Base-by-base conservation (phyloP, 2,888 invertebrate genomes). In the Agonopterix arenella region DNA sequence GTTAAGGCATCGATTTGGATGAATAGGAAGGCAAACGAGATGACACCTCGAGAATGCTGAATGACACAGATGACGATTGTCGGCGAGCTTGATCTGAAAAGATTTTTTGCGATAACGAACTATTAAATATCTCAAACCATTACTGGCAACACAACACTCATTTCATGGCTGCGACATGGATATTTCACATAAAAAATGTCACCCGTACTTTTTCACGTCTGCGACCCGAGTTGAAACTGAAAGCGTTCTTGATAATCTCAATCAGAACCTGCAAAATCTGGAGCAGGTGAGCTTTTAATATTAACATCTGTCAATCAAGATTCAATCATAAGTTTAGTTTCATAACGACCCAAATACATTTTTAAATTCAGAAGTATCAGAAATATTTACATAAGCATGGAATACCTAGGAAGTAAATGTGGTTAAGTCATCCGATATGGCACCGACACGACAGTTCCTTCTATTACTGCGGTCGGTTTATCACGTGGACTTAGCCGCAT, bases 181-280 rank as follows among this genome's bases (percentile, higher is more conserved):
- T 18, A 18, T 18, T 18, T 18, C 18, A 18, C 18, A 4, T 18
- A 18, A 4, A 4, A 18, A 18, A 18, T 18, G 1, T 18, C 18
- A 18, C 18, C 18, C 4, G 3, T 18, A 18, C 18, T 18, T 4
- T 18, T 18, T 38, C 40, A 40, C 40, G 11, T 40, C 13, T 59
- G 51, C 49, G 53, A 51, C 58, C 59, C 57, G 56, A 36, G 52
- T 54, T 48, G 58, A 69, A 58, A 66, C 54, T 53, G 60, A 66
- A 53, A 64, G 58, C 58, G 59, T 53, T 60, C 58, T 57, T 55
- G 58, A 57, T 64, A 28, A 28, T 28, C 5, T 28, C 7, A 28
- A 28, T 28, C 28, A 51, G 54, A 62, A 64, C 62, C 44, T 47
- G 13, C 28, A 40, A 44, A 47, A 44, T 41, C 43, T 38, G 11